Evolutionary conservation across 2,888 invertebrate species (phyloP).

Genomic region (Agonopterix heracliana): DNA sequence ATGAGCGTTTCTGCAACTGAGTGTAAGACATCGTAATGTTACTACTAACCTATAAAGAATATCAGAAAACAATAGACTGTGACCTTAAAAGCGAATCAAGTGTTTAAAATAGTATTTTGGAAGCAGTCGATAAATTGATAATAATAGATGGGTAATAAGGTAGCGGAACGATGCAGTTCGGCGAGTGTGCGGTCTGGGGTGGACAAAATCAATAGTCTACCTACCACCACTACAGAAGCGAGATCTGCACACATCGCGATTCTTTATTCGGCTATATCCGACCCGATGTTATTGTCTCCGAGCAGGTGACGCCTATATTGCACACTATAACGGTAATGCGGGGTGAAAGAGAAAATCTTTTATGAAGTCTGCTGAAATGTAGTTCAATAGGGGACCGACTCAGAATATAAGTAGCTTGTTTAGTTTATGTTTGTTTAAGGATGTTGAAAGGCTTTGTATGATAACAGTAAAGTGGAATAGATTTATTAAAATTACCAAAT

Average conservation of each 20-base stretch:
- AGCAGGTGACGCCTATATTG: conserved; percentile 48
- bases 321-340: conserved; percentile 13
- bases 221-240: conserved; percentile 50
- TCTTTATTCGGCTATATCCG: conserved; percentile 59
- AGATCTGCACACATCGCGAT: conserved; percentile 65
- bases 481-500: no score
- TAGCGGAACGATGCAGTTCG: conserved; percentile 49
- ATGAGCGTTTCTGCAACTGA: no score
- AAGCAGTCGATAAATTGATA: conserved; percentile 54
- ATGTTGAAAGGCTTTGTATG: neutral
- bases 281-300: conserved; percentile 42
- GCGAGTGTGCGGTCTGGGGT: conserved; percentile 60
- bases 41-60: no score
- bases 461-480: neutral
- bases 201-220: conserved; percentile 73
- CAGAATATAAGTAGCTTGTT: neutral
- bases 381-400: conserved; percentile 4
- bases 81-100: no score
- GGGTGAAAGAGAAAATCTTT: conserved; percentile 9
- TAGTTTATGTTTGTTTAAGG: neutral
- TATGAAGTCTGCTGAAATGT: conserved; percentile 11
- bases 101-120: conserved; percentile 12
- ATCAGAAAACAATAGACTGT: no score
- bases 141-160: conserved; percentile 53
- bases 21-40: no score